These are phyloP conservation scores for Siniperca scherzeri DNA, from an alignment of 2,797 vertebrate genomes.

Conservation along the genomic window DNA sequence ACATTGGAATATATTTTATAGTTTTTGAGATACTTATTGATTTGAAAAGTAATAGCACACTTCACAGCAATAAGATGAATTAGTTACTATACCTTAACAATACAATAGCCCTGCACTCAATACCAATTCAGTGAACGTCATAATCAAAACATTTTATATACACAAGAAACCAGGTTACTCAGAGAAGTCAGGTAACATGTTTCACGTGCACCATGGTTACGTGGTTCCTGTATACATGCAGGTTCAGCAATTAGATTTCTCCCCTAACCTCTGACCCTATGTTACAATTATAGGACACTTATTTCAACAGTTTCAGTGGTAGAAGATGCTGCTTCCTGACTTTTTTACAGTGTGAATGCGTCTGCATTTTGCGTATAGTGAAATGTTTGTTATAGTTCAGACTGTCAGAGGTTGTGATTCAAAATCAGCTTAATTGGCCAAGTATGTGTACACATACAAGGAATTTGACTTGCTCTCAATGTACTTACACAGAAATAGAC, in stretches of 20 bases:
- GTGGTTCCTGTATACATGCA: neutral
- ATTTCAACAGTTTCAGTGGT: too few species aligned
- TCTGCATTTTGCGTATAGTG: neutral
- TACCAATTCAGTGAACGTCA: neutral
- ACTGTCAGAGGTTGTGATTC: neutral
- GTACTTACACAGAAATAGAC: neutral
- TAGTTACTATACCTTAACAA: neutral
- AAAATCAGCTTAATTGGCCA: neutral
- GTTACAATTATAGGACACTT: neutral
- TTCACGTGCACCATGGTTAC: neutral
- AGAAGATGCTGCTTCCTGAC: too few species aligned
- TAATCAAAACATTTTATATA: neutral
- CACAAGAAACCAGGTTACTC: neutral
- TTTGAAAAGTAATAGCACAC: neutral
- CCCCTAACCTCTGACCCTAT: neutral
- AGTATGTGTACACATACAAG: neutral
- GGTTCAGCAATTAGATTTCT: neutral
- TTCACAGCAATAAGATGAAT: neutral
- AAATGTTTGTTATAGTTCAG: neutral
- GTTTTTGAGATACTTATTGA: neutral
- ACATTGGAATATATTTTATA: neutral
- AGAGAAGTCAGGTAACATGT: neutral
- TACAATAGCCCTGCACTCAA: neutral
- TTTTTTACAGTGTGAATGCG: neutral
- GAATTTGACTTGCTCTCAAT: neutral